phyloP scores from a whole-genome alignment of 2,888 invertebrate genomes.

The Lissonota sp. region DNA sequence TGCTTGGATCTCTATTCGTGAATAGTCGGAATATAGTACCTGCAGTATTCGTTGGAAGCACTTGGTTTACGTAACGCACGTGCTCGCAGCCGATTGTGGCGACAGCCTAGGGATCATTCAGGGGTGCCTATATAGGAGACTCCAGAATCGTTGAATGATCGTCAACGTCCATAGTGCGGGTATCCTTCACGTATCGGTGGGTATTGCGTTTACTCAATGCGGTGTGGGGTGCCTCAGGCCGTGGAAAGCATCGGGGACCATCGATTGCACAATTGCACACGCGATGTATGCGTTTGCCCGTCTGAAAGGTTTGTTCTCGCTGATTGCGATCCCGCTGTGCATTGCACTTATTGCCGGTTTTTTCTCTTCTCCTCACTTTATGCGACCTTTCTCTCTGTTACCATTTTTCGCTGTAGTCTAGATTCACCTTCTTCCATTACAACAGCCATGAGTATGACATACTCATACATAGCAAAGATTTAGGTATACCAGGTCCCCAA shows the following conservation, averaged over 20 bases:
- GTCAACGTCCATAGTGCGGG: conserved; percentile 20
- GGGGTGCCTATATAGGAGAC: background rate
- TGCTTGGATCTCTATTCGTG: background rate
- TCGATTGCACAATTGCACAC: conserved; percentile 27
- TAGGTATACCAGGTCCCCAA: no score
- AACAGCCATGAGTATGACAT: no score
- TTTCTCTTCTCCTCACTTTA: conserved; percentile 8
- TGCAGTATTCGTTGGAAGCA: conserved; percentile 18
- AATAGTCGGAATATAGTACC: background rate
- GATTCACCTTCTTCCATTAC: no score
- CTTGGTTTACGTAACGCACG: conserved; percentile 47
- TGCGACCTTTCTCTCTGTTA: no score
- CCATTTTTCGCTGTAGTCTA: no score
- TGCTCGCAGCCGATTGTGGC: conserved; percentile 15
- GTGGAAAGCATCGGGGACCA: conserved; percentile 5
- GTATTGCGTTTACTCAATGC: conserved; percentile 40
- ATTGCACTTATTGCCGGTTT: conserved; percentile 18
- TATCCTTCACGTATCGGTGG: background rate
- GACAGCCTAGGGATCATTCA: background rate
- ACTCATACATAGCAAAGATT: no score
- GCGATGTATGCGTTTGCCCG: background rate
- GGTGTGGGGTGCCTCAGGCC: conserved; percentile 7
- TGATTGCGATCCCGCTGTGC: conserved; percentile 33
- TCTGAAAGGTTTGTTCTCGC: conserved; percentile 38
- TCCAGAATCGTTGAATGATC: conserved; percentile 41